These are phyloP conservation scores for Ferdinandea cuprea DNA, from an alignment of 2,888 invertebrate species.

Conservation along the genomic window DNA sequence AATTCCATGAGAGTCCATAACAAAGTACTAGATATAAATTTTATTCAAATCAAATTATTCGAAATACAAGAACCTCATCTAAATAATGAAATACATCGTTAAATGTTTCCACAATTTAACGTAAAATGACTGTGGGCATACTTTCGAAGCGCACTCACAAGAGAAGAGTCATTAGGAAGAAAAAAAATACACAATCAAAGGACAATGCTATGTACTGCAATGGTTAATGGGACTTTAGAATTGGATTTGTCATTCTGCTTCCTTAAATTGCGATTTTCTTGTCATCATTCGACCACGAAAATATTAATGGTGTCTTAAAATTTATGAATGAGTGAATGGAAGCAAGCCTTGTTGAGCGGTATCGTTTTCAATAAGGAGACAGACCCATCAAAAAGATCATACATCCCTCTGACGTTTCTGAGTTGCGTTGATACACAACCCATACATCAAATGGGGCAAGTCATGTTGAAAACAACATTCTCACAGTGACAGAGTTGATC, in stretches of 20 bases:
- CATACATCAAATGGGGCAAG: not conserved
- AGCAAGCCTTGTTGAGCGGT: not conserved
- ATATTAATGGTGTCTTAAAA: constrained; percentile 1
- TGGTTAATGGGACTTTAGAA: not conserved
- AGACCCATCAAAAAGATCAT: not conserved
- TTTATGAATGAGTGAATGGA: not conserved
- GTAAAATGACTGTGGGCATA: too few relatives aligned
- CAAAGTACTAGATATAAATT: too few relatives aligned
- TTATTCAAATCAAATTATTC: not conserved
- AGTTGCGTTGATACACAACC: not conserved
- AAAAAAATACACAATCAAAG: constrained; percentile 1
- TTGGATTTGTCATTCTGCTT: not conserved
- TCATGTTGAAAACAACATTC: not conserved
- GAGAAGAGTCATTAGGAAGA: not conserved
- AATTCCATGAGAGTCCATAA: too few relatives aligned
- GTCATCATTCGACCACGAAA: constrained; percentile 8
- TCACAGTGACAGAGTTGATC: not conserved
- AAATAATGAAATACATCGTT: not conserved
- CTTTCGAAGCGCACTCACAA: not conserved
- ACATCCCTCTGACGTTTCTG: not conserved
- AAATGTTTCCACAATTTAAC: not conserved
- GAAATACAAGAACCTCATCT: not conserved
- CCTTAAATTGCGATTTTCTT: constrained; percentile 17
- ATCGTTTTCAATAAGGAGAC: not conserved
- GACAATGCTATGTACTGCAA: not conserved